A percentile compares a stretch with the other conserved stretches of the same genome.
These are phyloP conservation scores for Malurus melanocephalus DNA, from an alignment of 2,113 vertebrate species.

Conservation along the genomic window DNA sequence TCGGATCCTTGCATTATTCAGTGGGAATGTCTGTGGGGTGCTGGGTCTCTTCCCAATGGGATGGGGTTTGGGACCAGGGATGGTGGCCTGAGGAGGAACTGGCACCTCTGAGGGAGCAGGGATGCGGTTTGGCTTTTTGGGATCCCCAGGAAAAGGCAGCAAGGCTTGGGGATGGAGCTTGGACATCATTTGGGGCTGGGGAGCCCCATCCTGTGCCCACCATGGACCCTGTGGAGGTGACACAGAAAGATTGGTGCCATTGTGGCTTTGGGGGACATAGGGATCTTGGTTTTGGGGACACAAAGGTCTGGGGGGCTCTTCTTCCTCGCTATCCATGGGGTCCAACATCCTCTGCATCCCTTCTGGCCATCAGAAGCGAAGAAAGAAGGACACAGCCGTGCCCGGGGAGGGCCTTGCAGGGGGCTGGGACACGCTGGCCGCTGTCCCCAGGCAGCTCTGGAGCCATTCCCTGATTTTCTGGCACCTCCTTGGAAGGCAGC, in stretches of 20 bases:
- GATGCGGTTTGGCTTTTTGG: neutral
- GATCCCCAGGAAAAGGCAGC: rapidly evolving
- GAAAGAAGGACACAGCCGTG: neutral
- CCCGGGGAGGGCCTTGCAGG: neutral
- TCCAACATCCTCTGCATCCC: neutral
- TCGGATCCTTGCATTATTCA: slow-evolving; percentile 26
- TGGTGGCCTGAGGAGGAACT: rapidly evolving
- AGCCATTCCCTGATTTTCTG: neutral
- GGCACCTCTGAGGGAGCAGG: neutral
- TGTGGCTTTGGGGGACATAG: neutral
- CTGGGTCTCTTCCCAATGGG: neutral
- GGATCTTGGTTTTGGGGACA: neutral
- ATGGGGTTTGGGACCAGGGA: rapidly evolving
- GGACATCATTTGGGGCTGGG: neutral
- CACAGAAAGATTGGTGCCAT: neutral
- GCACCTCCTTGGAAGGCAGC: neutral
- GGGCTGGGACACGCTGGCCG: neutral
- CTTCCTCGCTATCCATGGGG: rapidly evolving
- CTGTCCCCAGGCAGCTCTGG: neutral
- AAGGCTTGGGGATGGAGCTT: neutral
- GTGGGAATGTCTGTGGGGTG: neutral
- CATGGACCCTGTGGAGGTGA: rapidly evolving
- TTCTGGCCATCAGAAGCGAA: neutral
- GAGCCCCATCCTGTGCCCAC: rapidly evolving
- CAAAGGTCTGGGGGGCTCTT: neutral